Evolutionary conservation across 2,797 vertebrate genomes (phyloP), one percentile per base, ranked within the genome.

Genomic region (Benthosema pterotum): DNA sequence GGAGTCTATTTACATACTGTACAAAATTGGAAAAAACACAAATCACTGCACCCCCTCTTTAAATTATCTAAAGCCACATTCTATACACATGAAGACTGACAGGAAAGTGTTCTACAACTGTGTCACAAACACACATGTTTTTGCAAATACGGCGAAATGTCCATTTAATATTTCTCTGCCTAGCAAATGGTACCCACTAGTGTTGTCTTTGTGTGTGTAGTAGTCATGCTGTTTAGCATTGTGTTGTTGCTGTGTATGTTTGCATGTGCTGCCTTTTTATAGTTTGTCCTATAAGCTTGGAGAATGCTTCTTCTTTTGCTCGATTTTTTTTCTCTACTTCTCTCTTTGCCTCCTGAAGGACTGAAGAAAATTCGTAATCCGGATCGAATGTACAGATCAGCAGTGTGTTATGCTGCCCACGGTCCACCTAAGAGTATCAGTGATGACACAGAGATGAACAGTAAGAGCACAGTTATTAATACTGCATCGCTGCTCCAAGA

Each of bases 291-390:
- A 77, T 38, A 74, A 78, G 70, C 85, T 72, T 77, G 71, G 88
- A 78, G 89, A 55, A 80, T 90, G 80, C 82, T 91, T 92, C 85
- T 90, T 89, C 85, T 90, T 89, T 91, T 89, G 77, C 89, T 92
- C 90, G 83, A 88, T 88, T 86, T 86, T 32, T 32, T 5, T 8
- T 91, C 78, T 86, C 83, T 91, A 89, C 91, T 89, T 88, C 86
- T 93, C 82, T 93, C 91, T 92, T 86, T 91, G 92, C 93, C 88
- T 90, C 91, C 92, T 90, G 90, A 94, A 94, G 94, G 93, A 94
- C 93, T 95, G 94, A 94, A 94, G 92, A 93, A 93, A 93, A 91
- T 93, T 92, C 93, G 93, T 92, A 94, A 95, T 93, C 93, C 92
- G 91, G 93, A 93, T 94, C 92, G 91, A 94, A 93, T 94, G 93